These are phyloP conservation scores for Coracopsis vasa DNA, from an alignment of 2,113 vertebrate species.

Conservation along the genomic window DNA sequence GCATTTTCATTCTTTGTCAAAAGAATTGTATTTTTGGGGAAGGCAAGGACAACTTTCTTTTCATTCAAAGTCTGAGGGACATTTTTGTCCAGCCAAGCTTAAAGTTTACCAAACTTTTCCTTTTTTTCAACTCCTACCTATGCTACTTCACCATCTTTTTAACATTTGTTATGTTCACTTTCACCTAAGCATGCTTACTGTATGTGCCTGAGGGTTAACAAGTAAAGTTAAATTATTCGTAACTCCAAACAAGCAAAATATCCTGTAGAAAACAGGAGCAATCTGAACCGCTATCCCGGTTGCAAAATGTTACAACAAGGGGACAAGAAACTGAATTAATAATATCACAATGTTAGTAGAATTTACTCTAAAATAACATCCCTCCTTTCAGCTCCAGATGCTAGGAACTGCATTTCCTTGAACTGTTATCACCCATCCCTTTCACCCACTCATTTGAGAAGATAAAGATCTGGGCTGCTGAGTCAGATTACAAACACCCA, in stretches of 20 bases:
- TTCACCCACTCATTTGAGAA: background rate
- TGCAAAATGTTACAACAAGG: background rate
- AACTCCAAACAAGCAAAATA: background rate
- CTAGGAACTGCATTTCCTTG: background rate
- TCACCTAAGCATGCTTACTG: accelerated
- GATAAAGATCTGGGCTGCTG: constrained; percentile 42
- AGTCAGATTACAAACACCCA: constrained; percentile 35
- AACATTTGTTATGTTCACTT: background rate
- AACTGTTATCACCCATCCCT: constrained; percentile 17
- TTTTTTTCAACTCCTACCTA: background rate
- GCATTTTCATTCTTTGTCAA: background rate
- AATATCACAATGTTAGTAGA: too few relatives aligned
- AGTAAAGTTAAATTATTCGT: too few relatives aligned
- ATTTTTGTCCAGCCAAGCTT: too few relatives aligned
- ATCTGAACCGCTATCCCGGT: background rate
- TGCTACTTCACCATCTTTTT: background rate
- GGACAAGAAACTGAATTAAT: background rate
- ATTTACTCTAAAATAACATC: background rate
- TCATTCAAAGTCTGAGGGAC: accelerated
- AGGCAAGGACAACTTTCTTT: background rate
- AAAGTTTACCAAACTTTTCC: background rate
- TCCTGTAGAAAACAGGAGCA: background rate
- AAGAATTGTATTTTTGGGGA: background rate
- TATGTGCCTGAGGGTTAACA: background rate
- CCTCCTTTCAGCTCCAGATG: background rate